Percentiles rank a stretch among this genome's conserved stretches.
These are phyloP conservation scores for Esox masquinongy DNA, from an alignment of 2,797 vertebrate genomes.

Conservation along the genomic window DNA sequence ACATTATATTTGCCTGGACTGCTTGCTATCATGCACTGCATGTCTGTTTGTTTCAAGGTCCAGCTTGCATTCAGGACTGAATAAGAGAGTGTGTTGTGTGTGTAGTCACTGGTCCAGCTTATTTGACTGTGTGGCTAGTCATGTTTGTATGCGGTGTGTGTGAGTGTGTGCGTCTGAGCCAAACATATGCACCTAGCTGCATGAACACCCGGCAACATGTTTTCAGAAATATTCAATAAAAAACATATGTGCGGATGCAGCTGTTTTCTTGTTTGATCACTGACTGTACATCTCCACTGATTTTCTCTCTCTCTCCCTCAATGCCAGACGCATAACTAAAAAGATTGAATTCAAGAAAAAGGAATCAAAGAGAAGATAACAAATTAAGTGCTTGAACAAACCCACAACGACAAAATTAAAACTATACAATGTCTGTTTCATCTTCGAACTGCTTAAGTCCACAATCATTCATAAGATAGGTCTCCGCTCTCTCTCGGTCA, in stretches of 20 bases:
- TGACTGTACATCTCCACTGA: slow-evolving; percentile 8
- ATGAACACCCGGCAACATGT: slow-evolving; percentile 57
- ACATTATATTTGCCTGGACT: slow-evolving; percentile 19
- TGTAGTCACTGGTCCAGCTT: slow-evolving; percentile 17
- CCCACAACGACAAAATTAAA: slow-evolving; percentile 48
- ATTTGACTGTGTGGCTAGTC: slow-evolving; percentile 10
- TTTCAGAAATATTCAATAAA: slow-evolving; percentile 24
- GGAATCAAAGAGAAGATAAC: slow-evolving; percentile 67
- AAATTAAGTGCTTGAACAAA: slow-evolving; percentile 62
- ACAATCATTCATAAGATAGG: slow-evolving; percentile 51
- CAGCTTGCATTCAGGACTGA: slow-evolving; percentile 6
- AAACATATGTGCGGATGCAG: slow-evolving; percentile 49
- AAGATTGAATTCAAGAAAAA: slow-evolving; percentile 50
- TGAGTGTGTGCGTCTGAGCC: slow-evolving; percentile 8
- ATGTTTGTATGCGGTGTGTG: slow-evolving; percentile 2
- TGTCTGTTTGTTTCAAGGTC: slow-evolving; percentile 6
- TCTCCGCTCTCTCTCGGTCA: slow-evolving; percentile 22
- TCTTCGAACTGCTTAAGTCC: slow-evolving; percentile 16
- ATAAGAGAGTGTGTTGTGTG: slow-evolving; percentile 8
- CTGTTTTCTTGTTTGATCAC: slow-evolving; percentile 22
- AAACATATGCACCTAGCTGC: slow-evolving; percentile 31
- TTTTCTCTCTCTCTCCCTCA: slow-evolving; percentile 25
- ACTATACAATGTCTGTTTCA: slow-evolving; percentile 66
- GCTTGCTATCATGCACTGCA: slow-evolving; percentile 4
- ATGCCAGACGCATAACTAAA: slow-evolving; percentile 50